Conservation (phyloP, 2,113 vertebrate genomes). For the Cynopterus brachyotis region DNA sequence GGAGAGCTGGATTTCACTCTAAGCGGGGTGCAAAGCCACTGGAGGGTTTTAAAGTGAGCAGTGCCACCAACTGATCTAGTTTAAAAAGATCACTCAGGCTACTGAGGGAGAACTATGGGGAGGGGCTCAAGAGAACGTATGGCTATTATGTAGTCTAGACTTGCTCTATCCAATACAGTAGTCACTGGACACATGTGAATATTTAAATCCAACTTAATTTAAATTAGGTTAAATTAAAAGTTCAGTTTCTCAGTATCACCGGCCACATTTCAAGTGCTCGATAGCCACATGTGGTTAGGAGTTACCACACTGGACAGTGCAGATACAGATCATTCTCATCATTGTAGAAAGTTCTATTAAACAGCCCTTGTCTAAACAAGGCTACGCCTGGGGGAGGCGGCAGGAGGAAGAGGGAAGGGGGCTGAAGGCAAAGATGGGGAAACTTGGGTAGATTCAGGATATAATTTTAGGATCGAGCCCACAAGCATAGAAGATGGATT, state of each 20-base stretch:
- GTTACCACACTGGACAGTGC: background rate
- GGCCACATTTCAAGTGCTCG: background rate
- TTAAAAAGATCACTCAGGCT: background rate
- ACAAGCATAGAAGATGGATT: background rate
- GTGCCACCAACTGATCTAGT: background rate
- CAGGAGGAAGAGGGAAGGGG: background rate
- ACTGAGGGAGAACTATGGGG: background rate
- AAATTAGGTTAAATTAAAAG: background rate
- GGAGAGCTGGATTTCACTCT: background rate
- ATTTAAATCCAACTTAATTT: background rate
- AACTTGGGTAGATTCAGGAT: background rate
- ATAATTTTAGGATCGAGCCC: background rate
- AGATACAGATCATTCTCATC: too few relatives aligned
- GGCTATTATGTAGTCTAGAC: background rate
- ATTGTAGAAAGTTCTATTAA: background rate
- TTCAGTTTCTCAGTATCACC: background rate
- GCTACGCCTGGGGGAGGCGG: background rate
- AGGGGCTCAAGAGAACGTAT: background rate
- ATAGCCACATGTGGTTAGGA: background rate
- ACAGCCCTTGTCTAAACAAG: background rate
- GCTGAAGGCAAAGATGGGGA: background rate
- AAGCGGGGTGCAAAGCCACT: background rate
- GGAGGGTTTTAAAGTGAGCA: background rate
- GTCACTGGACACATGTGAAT: background rate
- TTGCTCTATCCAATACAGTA: background rate